Evolutionary conservation across 53 echinoderm and acorn worm genomes (phyloP).

Genomic region (Zoroaster sp.): DNA sequence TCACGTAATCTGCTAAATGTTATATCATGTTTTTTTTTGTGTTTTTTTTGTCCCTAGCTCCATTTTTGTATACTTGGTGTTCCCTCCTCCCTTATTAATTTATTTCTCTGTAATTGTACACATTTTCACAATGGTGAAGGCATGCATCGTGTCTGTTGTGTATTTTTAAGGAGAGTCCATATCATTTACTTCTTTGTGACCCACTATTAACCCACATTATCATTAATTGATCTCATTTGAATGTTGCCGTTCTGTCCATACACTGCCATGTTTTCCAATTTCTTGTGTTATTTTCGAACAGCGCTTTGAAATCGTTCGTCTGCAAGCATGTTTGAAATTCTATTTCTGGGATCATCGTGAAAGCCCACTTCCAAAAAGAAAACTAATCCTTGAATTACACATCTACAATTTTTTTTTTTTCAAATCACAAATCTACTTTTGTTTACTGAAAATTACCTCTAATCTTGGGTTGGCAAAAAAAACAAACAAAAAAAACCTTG

Average conservation of each 20-base stretch:
- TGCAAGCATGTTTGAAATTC: too few species aligned
- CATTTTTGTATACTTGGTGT: background rate
- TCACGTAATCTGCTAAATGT: constrained; percentile 33
- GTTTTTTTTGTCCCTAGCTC: background rate
- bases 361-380: too few species aligned
- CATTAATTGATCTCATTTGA: constrained; percentile 17
- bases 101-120: background rate
- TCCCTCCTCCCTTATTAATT: background rate
- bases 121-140: constrained; percentile 16
- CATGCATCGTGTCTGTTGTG: background rate
- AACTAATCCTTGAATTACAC: too few species aligned
- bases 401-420: too few species aligned
- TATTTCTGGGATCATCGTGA: too few species aligned
- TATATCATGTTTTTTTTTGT: background rate
- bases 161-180: background rate
- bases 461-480: too few species aligned
- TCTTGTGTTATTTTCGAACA: too few species aligned
- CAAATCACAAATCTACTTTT: too few species aligned
- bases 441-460: too few species aligned
- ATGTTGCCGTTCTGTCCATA: background rate
- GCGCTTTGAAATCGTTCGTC: too few species aligned
- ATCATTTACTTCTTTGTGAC: background rate
- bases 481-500: too few species aligned
- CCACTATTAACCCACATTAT: constrained; percentile 28
- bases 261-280: background rate